Evolutionary conservation across 2,113 vertebrate genomes (phyloP).

Genomic region (Entosphenus tridentatus): DNA sequence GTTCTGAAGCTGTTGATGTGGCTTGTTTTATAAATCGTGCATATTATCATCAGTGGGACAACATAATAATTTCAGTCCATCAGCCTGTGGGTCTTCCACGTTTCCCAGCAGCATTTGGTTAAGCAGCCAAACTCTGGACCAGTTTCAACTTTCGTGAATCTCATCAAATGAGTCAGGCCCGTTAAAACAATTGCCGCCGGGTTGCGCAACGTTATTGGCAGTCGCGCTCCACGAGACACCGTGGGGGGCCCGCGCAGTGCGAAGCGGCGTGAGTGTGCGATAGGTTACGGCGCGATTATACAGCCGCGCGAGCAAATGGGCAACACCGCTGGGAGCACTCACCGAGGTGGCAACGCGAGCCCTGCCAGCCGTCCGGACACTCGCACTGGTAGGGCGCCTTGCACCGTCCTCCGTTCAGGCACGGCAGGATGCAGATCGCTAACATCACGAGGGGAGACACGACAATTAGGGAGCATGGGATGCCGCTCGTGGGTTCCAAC

Average conservation of each 20-base stretch:
- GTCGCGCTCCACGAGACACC: neutral
- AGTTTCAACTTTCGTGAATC: too few species aligned
- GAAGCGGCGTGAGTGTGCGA: neutral
- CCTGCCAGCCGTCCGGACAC: constrained; percentile 62
- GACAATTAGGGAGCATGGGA: constrained; percentile 4
- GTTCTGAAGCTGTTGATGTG: too few species aligned
- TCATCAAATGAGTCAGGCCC: too few species aligned
- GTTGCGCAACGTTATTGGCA: neutral
- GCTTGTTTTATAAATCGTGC: too few species aligned
- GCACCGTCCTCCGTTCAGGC: constrained; percentile 73
- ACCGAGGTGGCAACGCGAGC: constrained; percentile 71
- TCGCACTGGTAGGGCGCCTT: constrained; percentile 70
- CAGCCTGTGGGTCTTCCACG: too few species aligned
- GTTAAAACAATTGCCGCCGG: neutral
- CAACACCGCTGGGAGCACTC: constrained; percentile 15
- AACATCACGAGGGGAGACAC: neutral
- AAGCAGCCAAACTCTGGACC: too few species aligned
- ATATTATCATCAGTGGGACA: too few species aligned
- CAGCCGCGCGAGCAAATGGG: neutral
- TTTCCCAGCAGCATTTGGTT: too few species aligned
- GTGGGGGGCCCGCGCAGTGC: neutral
- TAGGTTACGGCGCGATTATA: neutral
- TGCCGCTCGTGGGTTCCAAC: neutral
- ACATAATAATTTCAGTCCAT: too few species aligned
- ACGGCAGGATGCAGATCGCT: constrained; percentile 91